phyloP scores from a whole-genome alignment of 2,888 invertebrate genomes.

The Lasioglossum villosulum region DNA sequence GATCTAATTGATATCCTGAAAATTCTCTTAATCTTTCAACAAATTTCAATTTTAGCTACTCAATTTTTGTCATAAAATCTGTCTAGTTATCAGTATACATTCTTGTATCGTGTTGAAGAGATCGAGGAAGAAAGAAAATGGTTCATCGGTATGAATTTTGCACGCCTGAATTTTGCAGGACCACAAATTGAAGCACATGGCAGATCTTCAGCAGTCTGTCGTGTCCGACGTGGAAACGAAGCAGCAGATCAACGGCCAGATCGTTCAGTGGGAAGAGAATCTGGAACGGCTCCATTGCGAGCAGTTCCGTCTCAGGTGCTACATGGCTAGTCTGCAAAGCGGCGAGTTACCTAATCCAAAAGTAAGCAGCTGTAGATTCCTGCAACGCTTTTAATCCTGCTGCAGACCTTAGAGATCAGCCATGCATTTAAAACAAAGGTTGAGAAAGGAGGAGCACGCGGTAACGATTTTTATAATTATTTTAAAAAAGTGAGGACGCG shows the following conservation, averaged over 20 bases:
- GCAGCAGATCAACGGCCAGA: conserved; percentile 96
- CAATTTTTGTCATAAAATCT: not conserved
- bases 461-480: not conserved
- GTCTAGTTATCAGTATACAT: too few relatives aligned
- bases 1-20: too few relatives aligned
- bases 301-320: conserved; percentile 97
- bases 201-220: conserved; percentile 98
- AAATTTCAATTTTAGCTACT: not conserved
- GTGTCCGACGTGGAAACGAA: conserved; percentile 96
- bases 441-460: not conserved
- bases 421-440: not conserved
- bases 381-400: not conserved
- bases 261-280: conserved; percentile 98
- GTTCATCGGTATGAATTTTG: too few relatives aligned
- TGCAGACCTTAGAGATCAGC: not conserved
- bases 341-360: conserved; percentile 99
- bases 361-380: conserved; percentile 86
- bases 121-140: not conserved
- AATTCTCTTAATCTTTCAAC: not conserved
- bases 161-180: conserved; percentile 88
- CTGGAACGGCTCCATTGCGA: conserved; percentile 98
- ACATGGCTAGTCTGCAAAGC: conserved; percentile 98
- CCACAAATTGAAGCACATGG: conserved; percentile 98
- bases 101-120: too few relatives aligned
- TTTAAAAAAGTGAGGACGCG: not conserved